Conservation (phyloP, 1,140 invertebrate genomes). For the Archegozetes longisetosus region DNA sequence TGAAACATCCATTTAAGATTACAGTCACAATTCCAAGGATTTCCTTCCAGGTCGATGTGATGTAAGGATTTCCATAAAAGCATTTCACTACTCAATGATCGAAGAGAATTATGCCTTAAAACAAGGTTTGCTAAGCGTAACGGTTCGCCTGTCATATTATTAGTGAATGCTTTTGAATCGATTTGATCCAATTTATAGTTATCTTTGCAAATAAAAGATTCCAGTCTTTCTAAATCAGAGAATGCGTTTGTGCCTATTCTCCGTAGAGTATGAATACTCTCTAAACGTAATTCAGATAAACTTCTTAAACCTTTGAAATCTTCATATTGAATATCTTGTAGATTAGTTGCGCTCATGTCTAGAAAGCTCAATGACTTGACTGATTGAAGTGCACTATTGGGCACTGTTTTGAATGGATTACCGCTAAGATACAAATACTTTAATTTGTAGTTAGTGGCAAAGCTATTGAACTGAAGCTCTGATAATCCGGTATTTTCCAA, state of each 20-base stretch:
- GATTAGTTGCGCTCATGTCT: not conserved
- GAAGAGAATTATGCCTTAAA: not conserved
- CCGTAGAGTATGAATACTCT: not conserved
- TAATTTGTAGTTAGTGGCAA: not conserved
- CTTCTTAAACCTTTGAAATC: not conserved
- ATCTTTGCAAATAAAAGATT: not conserved
- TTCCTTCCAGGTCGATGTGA: not conserved
- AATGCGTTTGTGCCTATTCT: not conserved
- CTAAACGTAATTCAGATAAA: not conserved
- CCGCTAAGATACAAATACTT: not conserved
- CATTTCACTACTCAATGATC: not conserved
- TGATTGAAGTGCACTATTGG: not conserved
- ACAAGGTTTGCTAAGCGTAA: not conserved
- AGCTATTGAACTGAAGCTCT: not conserved
- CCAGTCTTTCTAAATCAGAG: not conserved
- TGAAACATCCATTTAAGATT: not conserved
- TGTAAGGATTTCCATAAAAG: not conserved
- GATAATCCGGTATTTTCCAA: not conserved
- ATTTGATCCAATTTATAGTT: not conserved
- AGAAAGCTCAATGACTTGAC: not conserved
- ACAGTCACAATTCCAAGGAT: conserved; percentile 7
- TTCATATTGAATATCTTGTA: not conserved
- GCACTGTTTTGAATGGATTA: not conserved
- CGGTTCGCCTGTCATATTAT: not conserved
- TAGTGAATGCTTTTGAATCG: not conserved